Conservation (phyloP, 2,797 vertebrate species). For the Halcyon smyrnensis region DNA sequence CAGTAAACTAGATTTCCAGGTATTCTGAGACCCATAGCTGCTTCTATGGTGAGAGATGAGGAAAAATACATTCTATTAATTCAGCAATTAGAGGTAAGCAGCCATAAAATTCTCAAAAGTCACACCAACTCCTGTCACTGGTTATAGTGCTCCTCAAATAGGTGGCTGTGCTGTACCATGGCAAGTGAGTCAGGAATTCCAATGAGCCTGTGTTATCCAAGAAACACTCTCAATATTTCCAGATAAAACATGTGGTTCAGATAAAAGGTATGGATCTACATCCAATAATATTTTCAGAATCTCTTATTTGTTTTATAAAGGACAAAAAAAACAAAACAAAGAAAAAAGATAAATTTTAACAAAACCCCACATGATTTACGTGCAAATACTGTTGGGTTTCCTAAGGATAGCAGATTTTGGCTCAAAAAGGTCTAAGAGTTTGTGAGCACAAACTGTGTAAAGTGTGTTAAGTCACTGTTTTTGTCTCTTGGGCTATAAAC, state of each 20-base stretch:
- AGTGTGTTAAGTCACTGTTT: background rate
- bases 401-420: background rate
- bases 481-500: background rate
- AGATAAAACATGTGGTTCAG: background rate
- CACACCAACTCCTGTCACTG: background rate
- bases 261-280: background rate
- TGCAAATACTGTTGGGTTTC: background rate
- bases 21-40: background rate
- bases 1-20: background rate
- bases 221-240: background rate
- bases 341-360: background rate
- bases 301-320: background rate
- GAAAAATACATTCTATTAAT: background rate
- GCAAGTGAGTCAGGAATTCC: background rate
- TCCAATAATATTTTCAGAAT: background rate
- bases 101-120: constrained; percentile 8
- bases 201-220: background rate
- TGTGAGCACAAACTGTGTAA: background rate
- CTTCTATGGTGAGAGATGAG: background rate
- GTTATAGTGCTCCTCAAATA: background rate
- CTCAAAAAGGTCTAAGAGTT: background rate
- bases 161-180: background rate
- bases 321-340: background rate
- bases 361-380: fast-evolving
- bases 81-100: constrained; percentile 18